Percentiles rank a stretch among this genome's conserved stretches.
These are phyloP conservation scores for Ostrea edulis DNA, from an alignment of 1,140 invertebrate species.

Conservation along the genomic window DNA sequence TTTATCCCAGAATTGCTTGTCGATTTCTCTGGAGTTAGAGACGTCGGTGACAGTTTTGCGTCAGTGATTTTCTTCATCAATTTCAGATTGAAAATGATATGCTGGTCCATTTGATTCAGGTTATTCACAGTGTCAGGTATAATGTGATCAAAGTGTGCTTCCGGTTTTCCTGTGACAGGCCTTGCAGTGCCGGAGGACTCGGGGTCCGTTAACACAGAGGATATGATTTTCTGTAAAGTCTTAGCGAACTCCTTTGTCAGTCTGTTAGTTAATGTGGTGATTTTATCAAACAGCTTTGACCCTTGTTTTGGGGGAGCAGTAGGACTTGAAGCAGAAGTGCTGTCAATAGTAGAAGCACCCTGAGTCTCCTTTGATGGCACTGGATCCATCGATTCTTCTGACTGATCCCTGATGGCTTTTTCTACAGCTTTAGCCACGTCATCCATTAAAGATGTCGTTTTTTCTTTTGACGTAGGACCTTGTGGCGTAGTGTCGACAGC, in stretches of 20 bases:
- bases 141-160: background rate
- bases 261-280: background rate
- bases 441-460: background rate
- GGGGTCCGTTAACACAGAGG: background rate
- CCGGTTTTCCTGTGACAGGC: background rate
- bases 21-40: background rate
- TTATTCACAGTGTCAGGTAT: slow-evolving; percentile 28
- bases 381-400: background rate
- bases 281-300: background rate
- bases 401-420: background rate
- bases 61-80: background rate
- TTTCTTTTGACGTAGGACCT: background rate
- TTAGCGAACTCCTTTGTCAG: background rate
- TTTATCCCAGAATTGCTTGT: background rate
- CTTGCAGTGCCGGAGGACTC: background rate
- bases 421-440: background rate
- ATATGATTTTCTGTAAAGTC: background rate
- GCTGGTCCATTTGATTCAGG: background rate
- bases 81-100: background rate
- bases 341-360: background rate
- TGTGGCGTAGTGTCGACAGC: background rate
- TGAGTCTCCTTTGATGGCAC: background rate
- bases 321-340: background rate
- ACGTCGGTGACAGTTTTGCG: background rate
- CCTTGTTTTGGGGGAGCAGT: background rate